Conservation (phyloP, 2,797 vertebrate genomes). For the Neoniphon sammara region DNA sequence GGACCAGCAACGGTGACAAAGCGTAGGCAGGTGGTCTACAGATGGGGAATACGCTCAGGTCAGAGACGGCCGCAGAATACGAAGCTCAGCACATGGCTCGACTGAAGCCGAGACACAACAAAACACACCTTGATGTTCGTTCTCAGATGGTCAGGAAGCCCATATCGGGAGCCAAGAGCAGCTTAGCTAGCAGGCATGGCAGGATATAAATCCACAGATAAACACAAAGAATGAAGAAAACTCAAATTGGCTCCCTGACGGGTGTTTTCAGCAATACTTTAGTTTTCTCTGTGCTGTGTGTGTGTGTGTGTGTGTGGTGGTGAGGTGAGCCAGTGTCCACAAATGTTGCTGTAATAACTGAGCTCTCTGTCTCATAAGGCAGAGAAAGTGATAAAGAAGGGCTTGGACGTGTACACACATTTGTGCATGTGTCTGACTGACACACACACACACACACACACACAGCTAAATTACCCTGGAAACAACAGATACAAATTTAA, state of each 20-base stretch:
- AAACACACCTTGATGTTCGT: slow-evolving; percentile 59
- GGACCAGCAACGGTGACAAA: slow-evolving; percentile 39
- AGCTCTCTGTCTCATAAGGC: slow-evolving; percentile 4
- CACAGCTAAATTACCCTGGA: background rate
- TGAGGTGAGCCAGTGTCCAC: slow-evolving; percentile 9
- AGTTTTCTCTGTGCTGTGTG: background rate
- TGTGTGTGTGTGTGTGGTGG: background rate
- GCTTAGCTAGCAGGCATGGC: slow-evolving; percentile 38
- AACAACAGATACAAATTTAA: slow-evolving; percentile 16
- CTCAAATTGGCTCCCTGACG: background rate
- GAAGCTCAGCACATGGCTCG: slow-evolving; percentile 19
- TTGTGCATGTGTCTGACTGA: background rate
- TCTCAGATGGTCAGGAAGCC: slow-evolving; percentile 55
- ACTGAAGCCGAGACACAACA: slow-evolving; percentile 41
- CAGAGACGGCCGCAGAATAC: slow-evolving; percentile 34
- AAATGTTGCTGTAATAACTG: slow-evolving; percentile 4
- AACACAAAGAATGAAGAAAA: slow-evolving; percentile 18
- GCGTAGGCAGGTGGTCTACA: slow-evolving; percentile 69
- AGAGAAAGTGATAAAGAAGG: slow-evolving; percentile 3
- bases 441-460: background rate
- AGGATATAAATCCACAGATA: slow-evolving; percentile 46
- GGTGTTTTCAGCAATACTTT: background rate
- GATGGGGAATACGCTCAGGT: slow-evolving; percentile 54
- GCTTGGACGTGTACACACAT: background rate
- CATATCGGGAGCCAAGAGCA: slow-evolving; percentile 51